Percentiles rank a stretch among this genome's conserved stretches.
phyloP scores from a whole-genome alignment of 53 echinoderm and acorn worm species.

The Holothuria leucospilota region DNA sequence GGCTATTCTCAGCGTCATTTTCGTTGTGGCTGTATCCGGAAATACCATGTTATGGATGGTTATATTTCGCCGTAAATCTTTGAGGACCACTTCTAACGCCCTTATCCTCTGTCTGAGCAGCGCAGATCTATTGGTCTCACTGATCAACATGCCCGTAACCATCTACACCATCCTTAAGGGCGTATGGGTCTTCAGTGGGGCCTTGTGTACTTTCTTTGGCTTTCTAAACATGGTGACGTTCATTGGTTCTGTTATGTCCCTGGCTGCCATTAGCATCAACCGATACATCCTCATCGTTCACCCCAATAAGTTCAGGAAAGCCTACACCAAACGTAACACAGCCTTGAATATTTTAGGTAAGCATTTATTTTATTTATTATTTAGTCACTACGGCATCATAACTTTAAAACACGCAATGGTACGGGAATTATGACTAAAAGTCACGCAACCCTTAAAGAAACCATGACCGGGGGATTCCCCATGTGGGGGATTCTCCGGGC shows the following conservation, averaged over 20 bases:
- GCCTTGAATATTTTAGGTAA: conserved; percentile 81
- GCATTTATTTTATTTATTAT: conserved; percentile 9
- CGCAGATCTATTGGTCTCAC: conserved; percentile 86
- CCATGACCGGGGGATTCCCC: no score
- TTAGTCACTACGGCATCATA: not conserved
- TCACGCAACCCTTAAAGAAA: no score
- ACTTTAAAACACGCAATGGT: not conserved
- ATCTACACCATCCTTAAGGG: conserved; percentile 68
- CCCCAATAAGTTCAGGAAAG: conserved; percentile 72
- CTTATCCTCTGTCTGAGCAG: conserved; percentile 92
- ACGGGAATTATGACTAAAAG: not conserved
- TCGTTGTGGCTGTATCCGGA: conserved; percentile 78
- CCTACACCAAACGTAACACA: conserved; percentile 78
- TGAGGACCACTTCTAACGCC: conserved; percentile 86
- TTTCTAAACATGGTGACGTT: conserved; percentile 93
- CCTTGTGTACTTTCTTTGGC: conserved; percentile 71
- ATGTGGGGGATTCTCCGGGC: no score
- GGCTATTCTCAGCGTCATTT: conserved; percentile 65
- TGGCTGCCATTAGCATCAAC: conserved; percentile 90
- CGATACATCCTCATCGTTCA: conserved; percentile 91
- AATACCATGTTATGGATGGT: conserved; percentile 87
- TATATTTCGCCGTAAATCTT: conserved; percentile 65
- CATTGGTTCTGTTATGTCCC: conserved; percentile 95
- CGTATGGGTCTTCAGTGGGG: conserved; percentile 55
- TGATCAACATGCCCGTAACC: conserved; percentile 87